Conservation (phyloP, 1,140 invertebrate species). For the Scaptomyza pallida region DNA sequence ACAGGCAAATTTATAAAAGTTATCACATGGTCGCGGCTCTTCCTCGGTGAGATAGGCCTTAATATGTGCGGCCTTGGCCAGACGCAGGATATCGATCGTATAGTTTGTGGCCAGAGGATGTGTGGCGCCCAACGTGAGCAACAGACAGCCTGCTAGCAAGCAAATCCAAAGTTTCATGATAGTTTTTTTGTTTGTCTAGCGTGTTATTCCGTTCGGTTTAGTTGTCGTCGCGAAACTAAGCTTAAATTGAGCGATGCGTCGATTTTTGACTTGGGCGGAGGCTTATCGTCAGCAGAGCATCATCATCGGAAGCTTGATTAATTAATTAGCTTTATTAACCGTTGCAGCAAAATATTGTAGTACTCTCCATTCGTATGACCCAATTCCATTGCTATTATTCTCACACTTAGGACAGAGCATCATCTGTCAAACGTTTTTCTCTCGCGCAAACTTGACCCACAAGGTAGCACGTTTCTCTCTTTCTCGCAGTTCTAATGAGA, state of each 20-base stretch:
- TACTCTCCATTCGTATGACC: conserved; percentile 62
- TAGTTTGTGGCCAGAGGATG: conserved; percentile 64
- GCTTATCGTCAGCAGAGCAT: conserved; percentile 54
- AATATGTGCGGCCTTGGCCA: conserved; percentile 86
- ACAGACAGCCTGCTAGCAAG: conserved; percentile 33
- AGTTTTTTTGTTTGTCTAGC: neutral
- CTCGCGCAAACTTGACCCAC: conserved; percentile 62
- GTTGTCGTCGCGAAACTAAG: conserved; percentile 67
- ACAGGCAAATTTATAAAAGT: conserved; percentile 90
- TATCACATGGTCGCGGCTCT: conserved; percentile 90
- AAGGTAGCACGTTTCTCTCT: conserved; percentile 52
- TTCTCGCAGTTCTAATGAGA: conserved; percentile 39
- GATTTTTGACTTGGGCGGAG: conserved; percentile 71
- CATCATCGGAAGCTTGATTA: conserved; percentile 56
- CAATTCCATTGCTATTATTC: conserved; percentile 59
- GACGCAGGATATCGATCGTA: conserved; percentile 68
- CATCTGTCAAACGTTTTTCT: conserved; percentile 13
- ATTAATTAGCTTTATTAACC: conserved; percentile 78
- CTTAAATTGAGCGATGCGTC: conserved; percentile 66
- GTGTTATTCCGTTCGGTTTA: conserved; percentile 39
- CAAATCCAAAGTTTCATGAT: conserved; percentile 13
- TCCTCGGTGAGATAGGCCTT: conserved; percentile 90
- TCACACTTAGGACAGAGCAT: conserved; percentile 8
- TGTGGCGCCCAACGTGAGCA: conserved; percentile 1
- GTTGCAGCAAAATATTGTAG: conserved; percentile 60